phyloP scores from a whole-genome alignment of 2,113 vertebrate species.

The Toxotes jaculatrix region DNA sequence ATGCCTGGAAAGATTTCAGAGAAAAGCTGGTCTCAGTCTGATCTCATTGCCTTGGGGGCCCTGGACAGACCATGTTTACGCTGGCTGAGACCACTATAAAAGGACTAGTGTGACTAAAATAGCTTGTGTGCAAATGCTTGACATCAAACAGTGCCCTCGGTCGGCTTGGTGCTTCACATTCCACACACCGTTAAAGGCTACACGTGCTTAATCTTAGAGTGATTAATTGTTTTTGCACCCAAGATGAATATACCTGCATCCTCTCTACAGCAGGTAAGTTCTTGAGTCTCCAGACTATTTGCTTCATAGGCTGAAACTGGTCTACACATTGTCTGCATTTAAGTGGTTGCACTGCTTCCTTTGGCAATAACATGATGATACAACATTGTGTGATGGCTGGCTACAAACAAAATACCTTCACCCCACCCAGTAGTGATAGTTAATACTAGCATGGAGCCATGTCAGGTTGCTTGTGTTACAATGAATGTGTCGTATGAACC shows the following conservation, averaged over 20 bases:
- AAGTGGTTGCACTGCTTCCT: slow-evolving; percentile 17
- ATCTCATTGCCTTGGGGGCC: slow-evolving; percentile 62
- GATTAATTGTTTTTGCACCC: slow-evolving; percentile 41
- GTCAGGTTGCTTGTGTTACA: slow-evolving; percentile 48
- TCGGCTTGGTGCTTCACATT: slow-evolving; percentile 55
- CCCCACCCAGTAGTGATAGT: slow-evolving; percentile 59
- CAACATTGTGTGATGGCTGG: background rate
- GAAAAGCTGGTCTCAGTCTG: slow-evolving; percentile 68
- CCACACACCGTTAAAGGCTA: slow-evolving; percentile 60
- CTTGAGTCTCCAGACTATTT: background rate
- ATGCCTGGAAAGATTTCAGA: slow-evolving; percentile 85
- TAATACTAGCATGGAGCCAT: slow-evolving; percentile 66
- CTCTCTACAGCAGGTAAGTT: background rate
- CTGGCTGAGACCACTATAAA: slow-evolving; percentile 71
- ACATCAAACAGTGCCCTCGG: slow-evolving; percentile 63
- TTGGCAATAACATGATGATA: background rate
- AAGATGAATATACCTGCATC: slow-evolving; percentile 62
- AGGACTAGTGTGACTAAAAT: slow-evolving; percentile 72
- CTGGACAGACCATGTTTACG: slow-evolving; percentile 68
- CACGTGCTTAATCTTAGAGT: slow-evolving; percentile 53
- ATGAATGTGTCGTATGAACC: slow-evolving; percentile 7
- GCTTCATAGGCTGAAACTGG: slow-evolving; percentile 12
- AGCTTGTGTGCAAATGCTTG: slow-evolving; percentile 69
- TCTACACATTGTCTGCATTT: slow-evolving; percentile 13
- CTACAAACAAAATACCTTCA: background rate